Conservation (phyloP, 1,140 invertebrate species). For the Drosophila lacertosa region DNA sequence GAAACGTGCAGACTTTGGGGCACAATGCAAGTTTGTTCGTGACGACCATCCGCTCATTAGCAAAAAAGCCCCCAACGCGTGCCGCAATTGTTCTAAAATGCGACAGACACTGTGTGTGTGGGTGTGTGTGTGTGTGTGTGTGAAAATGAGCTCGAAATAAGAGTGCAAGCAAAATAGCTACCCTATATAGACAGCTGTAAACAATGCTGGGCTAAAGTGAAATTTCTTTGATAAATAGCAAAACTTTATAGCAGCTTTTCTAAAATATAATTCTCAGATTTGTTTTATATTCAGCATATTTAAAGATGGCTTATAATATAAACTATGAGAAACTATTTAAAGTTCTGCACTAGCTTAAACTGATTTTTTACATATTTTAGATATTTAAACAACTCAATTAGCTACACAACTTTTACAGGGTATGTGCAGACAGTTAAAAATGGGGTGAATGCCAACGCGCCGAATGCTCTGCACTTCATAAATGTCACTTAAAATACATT, state of each 20-base stretch:
- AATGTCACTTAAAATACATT: slow-evolving; percentile 77
- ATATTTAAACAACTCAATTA: too few relatives aligned
- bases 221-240: too few relatives aligned
- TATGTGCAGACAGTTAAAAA: slow-evolving; percentile 28
- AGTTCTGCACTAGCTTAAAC: too few relatives aligned
- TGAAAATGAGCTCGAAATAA: slow-evolving; percentile 16
- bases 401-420: slow-evolving; percentile 7
- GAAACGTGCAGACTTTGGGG: slow-evolving; percentile 59
- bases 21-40: slow-evolving; percentile 47
- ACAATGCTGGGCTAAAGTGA: too few relatives aligned
- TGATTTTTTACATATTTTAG: too few relatives aligned
- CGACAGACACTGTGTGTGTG: slow-evolving; percentile 20
- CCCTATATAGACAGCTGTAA: too few relatives aligned
- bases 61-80: slow-evolving; percentile 55
- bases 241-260: too few relatives aligned
- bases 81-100: slow-evolving; percentile 53
- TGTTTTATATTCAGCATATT: too few relatives aligned
- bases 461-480: slow-evolving; percentile 70
- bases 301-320: too few relatives aligned
- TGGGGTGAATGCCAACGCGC: slow-evolving; percentile 28
- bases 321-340: too few relatives aligned
- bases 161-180: slow-evolving; percentile 7
- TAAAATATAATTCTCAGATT: too few relatives aligned
- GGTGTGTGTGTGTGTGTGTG: slow-evolving; percentile 6
- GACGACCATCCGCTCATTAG: slow-evolving; percentile 65